Percentiles rank a stretch among this genome's conserved stretches.
These are phyloP conservation scores for Chaetodon auriga DNA, from an alignment of 2,113 vertebrate species.

Conservation along the genomic window DNA sequence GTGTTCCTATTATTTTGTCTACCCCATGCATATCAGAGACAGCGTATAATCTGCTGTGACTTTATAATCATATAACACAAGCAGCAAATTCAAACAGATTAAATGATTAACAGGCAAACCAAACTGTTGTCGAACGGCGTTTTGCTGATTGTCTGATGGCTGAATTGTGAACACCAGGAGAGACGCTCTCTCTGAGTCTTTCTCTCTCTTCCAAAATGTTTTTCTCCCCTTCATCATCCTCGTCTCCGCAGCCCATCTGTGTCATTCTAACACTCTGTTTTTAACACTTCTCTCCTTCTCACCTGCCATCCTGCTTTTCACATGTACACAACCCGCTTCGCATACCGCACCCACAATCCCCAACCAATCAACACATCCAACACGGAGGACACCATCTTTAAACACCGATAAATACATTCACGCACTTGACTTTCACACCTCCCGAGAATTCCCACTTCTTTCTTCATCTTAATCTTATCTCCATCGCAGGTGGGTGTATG, in stretches of 20 bases:
- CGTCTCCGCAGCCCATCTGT: constrained; percentile 68
- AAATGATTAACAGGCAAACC: no score
- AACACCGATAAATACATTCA: constrained; percentile 61
- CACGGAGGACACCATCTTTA: constrained; percentile 34
- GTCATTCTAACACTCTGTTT: constrained; percentile 59
- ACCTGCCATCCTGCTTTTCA: constrained; percentile 61
- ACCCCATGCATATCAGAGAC: no score
- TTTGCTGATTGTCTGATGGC: background rate
- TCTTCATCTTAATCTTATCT: constrained; percentile 27
- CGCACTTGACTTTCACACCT: constrained; percentile 60
- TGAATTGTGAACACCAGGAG: background rate
- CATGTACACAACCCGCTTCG: constrained; percentile 38
- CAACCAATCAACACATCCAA: constrained; percentile 61
- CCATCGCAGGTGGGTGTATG: constrained; percentile 43
- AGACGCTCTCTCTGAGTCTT: background rate
- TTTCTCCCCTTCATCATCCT: constrained; percentile 10
- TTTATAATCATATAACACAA: no score
- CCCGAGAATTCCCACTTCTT: constrained; percentile 40
- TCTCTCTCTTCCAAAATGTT: background rate
- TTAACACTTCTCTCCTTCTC: constrained; percentile 70
- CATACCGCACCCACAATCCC: constrained; percentile 46
- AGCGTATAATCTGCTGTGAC: no score
- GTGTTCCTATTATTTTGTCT: no score
- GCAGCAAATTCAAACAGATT: background rate
- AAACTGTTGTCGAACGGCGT: background rate